Evolutionary conservation across 2,888 invertebrate genomes (phyloP).

Genomic region (Chrysopilus asiliformis): DNA sequence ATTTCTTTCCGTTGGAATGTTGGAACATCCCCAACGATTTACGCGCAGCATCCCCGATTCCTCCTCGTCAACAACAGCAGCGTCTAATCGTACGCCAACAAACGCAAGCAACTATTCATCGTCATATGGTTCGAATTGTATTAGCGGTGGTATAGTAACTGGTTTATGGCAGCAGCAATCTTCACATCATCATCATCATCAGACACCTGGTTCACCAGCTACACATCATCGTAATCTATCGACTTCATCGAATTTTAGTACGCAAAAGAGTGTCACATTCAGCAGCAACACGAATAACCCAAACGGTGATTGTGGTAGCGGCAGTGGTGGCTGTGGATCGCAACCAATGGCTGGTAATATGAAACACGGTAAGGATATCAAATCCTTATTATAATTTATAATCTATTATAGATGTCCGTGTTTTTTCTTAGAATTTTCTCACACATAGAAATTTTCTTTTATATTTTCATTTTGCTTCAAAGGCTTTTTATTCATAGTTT

Average conservation of each 20-base stretch:
- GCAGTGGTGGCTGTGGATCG: conserved; percentile 25
- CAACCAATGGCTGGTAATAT: conserved; percentile 39
- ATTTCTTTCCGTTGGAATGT: conserved; percentile 28
- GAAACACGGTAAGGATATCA: conserved; percentile 31
- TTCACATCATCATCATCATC: conserved; percentile 27
- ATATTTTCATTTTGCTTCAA: no score
- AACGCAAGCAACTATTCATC: conserved; percentile 19
- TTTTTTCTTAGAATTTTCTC: no score
- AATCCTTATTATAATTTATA: neutral
- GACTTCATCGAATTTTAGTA: conserved; percentile 34
- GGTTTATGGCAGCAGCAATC: conserved; percentile 24
- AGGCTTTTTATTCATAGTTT: no score
- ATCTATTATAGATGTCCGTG: no score
- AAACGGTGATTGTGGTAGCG: conserved; percentile 29
- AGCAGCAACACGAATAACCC: conserved; percentile 24
- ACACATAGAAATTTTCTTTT: no score
- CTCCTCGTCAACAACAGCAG: conserved; percentile 21
- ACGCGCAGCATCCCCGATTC: conserved; percentile 55
- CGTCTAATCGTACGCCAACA: conserved; percentile 21
- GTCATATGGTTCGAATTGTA: conserved; percentile 50
- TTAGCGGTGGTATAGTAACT: conserved; percentile 23
- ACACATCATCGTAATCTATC: conserved; percentile 33
- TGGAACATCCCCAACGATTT: conserved; percentile 45
- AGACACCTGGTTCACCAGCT: conserved; percentile 19
- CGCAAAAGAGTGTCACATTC: conserved; percentile 36